Evolutionary conservation across 2,113 vertebrate species (phyloP).

Genomic region (Oostethus manadensis): DNA sequence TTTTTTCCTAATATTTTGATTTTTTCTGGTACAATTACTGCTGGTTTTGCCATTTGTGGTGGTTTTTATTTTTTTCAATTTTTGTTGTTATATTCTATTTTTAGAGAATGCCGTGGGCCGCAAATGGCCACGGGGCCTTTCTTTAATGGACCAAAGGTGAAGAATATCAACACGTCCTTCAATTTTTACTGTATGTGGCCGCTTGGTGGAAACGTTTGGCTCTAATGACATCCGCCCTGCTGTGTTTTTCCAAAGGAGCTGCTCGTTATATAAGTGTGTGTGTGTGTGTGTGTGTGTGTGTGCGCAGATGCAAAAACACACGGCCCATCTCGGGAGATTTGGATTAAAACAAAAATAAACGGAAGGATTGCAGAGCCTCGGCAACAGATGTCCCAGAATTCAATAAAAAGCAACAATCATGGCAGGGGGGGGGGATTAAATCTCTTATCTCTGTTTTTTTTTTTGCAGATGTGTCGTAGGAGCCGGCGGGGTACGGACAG

Average conservation of each 20-base stretch:
- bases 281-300: too few species aligned
- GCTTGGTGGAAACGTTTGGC: too few species aligned
- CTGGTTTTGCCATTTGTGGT: too few species aligned
- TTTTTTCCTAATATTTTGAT: too few species aligned
- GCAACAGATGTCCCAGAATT: slow-evolving; percentile 31
- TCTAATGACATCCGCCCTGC: not conserved
- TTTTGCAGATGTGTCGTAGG: slow-evolving; percentile 1
- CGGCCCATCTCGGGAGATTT: slow-evolving; percentile 20
- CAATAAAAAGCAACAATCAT: slow-evolving; percentile 30
- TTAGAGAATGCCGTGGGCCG: too few species aligned
- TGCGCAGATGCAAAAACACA: slow-evolving; percentile 7
- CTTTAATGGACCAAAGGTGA: too few species aligned
- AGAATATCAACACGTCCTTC: too few species aligned
- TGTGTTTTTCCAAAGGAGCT: not conserved
- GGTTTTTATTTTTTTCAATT: too few species aligned
- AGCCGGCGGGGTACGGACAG: slow-evolving; percentile 12
- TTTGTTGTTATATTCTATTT: too few species aligned
- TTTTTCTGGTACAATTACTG: too few species aligned
- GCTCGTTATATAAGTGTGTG: not conserved
- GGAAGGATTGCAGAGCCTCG: not conserved
- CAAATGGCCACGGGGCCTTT: too few species aligned
- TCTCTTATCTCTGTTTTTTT: slow-evolving; percentile 37
- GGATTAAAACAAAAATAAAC: slow-evolving; percentile 39
- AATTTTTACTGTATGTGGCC: too few species aligned
- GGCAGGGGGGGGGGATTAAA: slow-evolving; percentile 44